Conservation (phyloP, 1,140 invertebrate species). For the Aethina tumida region DNA sequence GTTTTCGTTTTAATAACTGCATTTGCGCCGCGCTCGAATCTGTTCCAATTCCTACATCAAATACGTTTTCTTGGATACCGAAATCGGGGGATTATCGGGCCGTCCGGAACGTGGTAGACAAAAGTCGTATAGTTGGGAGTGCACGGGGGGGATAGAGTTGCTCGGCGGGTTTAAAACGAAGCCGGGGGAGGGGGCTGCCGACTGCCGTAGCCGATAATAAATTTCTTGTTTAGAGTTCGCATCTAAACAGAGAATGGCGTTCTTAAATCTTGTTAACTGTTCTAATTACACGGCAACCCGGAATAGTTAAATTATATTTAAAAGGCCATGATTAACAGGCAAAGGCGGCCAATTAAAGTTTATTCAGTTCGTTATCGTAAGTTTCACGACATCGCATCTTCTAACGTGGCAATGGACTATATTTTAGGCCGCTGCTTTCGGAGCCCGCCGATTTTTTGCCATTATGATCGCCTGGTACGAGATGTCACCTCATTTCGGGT, state of each 20-base stretch:
- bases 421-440: constrained; percentile 24
- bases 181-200: constrained; percentile 8
- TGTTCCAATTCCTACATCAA: no score
- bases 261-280: constrained; percentile 26
- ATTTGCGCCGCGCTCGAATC: no score
- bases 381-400: constrained; percentile 22
- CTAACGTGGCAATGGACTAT: constrained; percentile 26
- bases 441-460: constrained; percentile 17
- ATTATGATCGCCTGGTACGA: constrained; percentile 22
- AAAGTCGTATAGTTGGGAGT: no score
- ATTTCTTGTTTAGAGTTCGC: constrained; percentile 18
- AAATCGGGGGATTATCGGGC: no score
- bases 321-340: constrained; percentile 22
- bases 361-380: constrained; percentile 29
- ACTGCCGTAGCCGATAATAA: constrained; percentile 12
- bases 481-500: constrained; percentile 27
- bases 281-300: constrained; percentile 25
- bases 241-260: constrained; percentile 20
- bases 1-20: no score
- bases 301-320: constrained; percentile 27
- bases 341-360: constrained; percentile 29
- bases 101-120: no score
- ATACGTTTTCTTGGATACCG: no score
- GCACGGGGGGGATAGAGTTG: no score
- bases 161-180: no score